Percentiles rank a stretch among this genome's conserved stretches.
phyloP scores from a whole-genome alignment of 2,888 invertebrate genomes.

The Nemotelus pantherinus region DNA sequence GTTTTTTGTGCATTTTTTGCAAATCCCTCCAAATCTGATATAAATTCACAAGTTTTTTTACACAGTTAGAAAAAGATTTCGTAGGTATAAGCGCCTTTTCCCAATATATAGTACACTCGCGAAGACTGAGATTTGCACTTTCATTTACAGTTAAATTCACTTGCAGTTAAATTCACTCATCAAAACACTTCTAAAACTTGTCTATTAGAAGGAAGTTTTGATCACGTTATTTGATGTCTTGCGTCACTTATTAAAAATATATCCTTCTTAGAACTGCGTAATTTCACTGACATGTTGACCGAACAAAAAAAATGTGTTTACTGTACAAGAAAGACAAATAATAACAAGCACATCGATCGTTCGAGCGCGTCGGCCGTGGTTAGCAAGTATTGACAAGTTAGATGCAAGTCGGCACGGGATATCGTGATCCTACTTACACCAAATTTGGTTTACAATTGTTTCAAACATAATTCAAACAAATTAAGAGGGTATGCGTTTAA shows the following conservation, averaged over 20 bases:
- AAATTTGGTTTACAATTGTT: too few relatives aligned
- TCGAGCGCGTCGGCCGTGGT: neutral
- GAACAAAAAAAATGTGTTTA: neutral
- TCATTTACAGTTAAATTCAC: conserved; percentile 2
- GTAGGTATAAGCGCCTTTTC: neutral
- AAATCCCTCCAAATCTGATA: neutral
- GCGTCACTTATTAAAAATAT: neutral
- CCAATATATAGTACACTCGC: conserved; percentile 2
- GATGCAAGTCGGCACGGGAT: conserved; percentile 4
- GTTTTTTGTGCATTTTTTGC: neutral
- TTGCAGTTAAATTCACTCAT: neutral
- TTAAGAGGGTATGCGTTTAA: too few relatives aligned
- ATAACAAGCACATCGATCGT: too few relatives aligned
- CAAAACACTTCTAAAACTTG: neutral
- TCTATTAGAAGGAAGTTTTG: conserved; percentile 2
- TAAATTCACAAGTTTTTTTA: neutral
- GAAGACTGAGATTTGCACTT: conserved; percentile 2
- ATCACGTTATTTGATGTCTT: neutral
- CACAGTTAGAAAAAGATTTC: neutral
- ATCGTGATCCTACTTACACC: too few relatives aligned
- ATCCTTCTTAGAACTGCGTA: too few relatives aligned
- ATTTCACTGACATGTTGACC: neutral
- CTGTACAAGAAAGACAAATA: neutral
- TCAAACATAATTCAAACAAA: too few relatives aligned
- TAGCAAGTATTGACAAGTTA: neutral